phyloP scores from a whole-genome alignment of 2,888 invertebrate species.

The Caradrina kadenii region DNA sequence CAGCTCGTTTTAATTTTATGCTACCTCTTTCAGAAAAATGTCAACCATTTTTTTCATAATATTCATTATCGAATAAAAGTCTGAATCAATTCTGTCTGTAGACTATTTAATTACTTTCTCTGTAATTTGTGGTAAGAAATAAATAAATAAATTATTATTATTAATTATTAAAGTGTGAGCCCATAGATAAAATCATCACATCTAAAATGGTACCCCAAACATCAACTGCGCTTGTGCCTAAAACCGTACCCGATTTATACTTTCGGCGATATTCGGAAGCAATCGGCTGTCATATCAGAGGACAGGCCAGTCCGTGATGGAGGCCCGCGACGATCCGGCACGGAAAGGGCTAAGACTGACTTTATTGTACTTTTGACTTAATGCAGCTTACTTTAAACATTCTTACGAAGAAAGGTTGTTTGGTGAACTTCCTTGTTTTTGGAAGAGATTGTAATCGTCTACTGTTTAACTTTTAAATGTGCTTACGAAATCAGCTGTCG shows the following conservation, averaged over 20 bases:
- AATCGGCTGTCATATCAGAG: constrained; percentile 48
- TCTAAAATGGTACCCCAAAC: constrained; percentile 4
- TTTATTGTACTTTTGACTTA: constrained; percentile 59
- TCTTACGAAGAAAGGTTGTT: constrained; percentile 43
- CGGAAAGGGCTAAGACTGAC: constrained; percentile 34
- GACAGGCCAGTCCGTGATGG: constrained; percentile 29
- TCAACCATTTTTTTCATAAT: not conserved
- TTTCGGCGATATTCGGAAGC: constrained; percentile 32
- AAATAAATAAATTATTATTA: too few species aligned
- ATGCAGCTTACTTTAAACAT: constrained; percentile 55
- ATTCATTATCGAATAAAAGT: not conserved
- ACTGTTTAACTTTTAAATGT: constrained; percentile 60
- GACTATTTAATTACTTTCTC: too few species aligned
- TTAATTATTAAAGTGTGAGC: too few species aligned
- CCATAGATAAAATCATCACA: constrained; percentile 19
- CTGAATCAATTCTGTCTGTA: too few species aligned
- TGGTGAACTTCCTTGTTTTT: constrained; percentile 40
- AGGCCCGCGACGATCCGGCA: constrained; percentile 52
- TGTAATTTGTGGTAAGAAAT: too few species aligned
- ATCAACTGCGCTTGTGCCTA: constrained; percentile 5
- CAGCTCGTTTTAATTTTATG: too few species aligned
- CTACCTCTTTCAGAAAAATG: not conserved
- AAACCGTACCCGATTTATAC: constrained; percentile 36
- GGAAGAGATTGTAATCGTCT: constrained; percentile 51
- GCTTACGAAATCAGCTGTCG: constrained; percentile 38